Conservation (phyloP, 2,797 vertebrate genomes). For the Oophaga sylvatica region DNA sequence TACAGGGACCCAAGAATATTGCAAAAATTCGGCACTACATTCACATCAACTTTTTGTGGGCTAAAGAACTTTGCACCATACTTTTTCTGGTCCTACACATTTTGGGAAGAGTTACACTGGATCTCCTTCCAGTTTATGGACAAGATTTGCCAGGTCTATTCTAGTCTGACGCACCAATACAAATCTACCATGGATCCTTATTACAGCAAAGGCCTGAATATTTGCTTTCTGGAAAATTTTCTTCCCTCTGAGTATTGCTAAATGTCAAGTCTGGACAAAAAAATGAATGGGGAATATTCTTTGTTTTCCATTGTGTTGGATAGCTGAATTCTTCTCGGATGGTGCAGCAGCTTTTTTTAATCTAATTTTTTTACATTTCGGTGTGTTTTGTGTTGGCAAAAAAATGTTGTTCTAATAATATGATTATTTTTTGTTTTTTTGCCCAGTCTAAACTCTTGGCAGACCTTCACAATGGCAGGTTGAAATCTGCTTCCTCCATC, state of each 20-base stretch:
- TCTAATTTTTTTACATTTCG: neutral
- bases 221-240: too few species aligned
- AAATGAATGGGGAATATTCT: neutral
- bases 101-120: too few species aligned
- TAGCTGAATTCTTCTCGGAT: neutral
- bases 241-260: neutral
- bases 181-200: too few species aligned
- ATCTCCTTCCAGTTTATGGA: too few species aligned
- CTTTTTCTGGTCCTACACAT: too few species aligned
- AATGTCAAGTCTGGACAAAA: neutral
- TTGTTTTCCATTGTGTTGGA: neutral
- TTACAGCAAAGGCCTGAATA: too few species aligned
- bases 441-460: neutral
- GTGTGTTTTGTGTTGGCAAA: slow-evolving; percentile 1
- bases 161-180: too few species aligned
- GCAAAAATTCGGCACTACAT: too few species aligned
- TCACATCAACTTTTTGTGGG: too few species aligned
- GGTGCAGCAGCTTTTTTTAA: neutral
- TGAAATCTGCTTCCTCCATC: slow-evolving; percentile 5
- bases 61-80: too few species aligned
- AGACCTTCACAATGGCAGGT: neutral
- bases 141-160: too few species aligned
- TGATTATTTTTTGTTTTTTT: neutral
- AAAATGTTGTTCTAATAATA: slow-evolving; percentile 8
- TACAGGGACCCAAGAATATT: too few species aligned